Evolutionary conservation across 2,113 vertebrate species (phyloP).

Genomic region (Tinamus guttatus): DNA sequence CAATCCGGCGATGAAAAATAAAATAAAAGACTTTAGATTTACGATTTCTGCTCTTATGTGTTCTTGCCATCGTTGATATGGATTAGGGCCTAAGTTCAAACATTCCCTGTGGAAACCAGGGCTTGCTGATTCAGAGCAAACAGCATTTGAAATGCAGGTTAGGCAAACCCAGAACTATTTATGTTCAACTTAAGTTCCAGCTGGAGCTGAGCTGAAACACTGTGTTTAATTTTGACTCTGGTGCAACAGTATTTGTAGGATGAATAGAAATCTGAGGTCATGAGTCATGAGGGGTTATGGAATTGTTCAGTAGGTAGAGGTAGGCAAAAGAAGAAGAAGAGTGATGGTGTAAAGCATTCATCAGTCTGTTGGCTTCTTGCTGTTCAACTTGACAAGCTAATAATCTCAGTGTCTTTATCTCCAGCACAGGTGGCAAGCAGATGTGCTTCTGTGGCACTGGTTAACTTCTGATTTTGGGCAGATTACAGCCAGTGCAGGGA

Average conservation of each 20-base stretch:
- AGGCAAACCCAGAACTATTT: not conserved
- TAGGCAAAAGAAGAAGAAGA: not conserved
- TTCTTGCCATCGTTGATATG: not conserved
- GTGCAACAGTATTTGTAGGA: not conserved
- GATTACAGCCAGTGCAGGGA: not conserved
- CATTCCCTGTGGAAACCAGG: conserved; percentile 12
- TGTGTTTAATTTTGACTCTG: not conserved
- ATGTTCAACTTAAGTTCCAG: not conserved
- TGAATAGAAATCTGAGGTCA: not conserved
- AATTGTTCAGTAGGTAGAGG: not conserved
- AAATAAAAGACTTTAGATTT: conserved; percentile 46
- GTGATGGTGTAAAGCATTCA: not conserved
- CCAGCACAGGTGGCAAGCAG: not conserved
- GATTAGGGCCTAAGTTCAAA: conserved; percentile 37
- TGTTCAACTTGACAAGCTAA: not conserved
- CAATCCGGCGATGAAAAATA: conserved; percentile 18
- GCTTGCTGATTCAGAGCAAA: conserved; percentile 32
- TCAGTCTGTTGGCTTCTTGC: not conserved
- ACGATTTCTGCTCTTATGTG: not conserved
- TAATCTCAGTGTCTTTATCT: not conserved
- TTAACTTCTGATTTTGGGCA: not conserved
- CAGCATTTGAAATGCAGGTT: conserved; percentile 12
- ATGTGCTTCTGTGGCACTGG: not conserved
- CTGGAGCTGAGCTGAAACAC: not conserved
- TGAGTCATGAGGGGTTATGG: not conserved